These are phyloP conservation scores for Diarsia mendica DNA, from an alignment of 2,888 invertebrate species.

Conservation along the genomic window DNA sequence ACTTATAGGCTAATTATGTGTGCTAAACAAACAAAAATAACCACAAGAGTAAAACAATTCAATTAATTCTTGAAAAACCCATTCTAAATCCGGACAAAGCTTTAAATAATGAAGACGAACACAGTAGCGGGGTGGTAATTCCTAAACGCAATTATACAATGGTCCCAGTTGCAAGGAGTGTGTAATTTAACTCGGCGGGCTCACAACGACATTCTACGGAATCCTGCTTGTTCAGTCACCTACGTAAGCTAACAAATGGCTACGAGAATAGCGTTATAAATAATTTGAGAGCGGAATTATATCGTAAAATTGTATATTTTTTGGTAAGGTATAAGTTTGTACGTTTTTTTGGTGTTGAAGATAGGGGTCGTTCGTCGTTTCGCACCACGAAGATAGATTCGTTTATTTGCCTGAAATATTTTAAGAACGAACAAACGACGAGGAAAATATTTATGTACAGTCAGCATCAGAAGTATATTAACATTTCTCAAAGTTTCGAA, in stretches of 20 bases:
- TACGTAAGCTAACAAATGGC: constrained; percentile 42
- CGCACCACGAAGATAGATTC: too few species aligned
- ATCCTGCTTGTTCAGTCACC: constrained; percentile 44
- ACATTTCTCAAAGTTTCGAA: too few species aligned
- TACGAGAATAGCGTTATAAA: constrained; percentile 35
- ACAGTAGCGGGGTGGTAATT: constrained; percentile 58
- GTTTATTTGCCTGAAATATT: too few species aligned
- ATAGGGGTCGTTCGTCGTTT: too few species aligned
- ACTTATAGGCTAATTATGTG: not conserved
- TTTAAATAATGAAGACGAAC: constrained; percentile 51
- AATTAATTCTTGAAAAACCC: constrained; percentile 4
- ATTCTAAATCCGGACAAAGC: constrained; percentile 30
- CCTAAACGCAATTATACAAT: constrained; percentile 69
- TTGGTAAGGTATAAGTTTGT: not conserved
- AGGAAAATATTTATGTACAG: too few species aligned
- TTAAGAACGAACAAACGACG: too few species aligned
- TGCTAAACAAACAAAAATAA: not conserved
- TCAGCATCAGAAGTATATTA: too few species aligned
- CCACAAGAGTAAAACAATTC: not conserved
- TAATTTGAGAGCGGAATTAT: constrained; percentile 31
- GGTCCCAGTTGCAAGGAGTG: constrained; percentile 59
- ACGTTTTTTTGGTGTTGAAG: not conserved
- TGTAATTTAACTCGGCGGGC: constrained; percentile 61
- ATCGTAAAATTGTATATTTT: constrained; percentile 10
- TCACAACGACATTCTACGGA: constrained; percentile 41